Conservation (phyloP, 2,797 vertebrate genomes). For the Lacerta agilis region DNA sequence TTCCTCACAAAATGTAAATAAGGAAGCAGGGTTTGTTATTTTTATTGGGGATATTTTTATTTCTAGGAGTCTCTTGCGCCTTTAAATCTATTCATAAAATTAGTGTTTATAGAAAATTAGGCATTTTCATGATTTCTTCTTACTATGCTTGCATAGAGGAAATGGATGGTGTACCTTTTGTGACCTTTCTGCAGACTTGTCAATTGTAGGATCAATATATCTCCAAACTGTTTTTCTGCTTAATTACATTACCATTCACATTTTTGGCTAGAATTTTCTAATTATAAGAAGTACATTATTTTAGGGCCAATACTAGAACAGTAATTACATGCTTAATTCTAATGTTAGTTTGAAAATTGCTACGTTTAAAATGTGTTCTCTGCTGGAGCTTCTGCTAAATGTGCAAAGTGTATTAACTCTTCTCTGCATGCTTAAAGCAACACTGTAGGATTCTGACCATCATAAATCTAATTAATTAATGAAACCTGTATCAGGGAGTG, state of each 20-base stretch:
- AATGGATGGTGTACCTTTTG: background rate
- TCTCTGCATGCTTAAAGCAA: background rate
- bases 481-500: background rate
- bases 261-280: background rate
- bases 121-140: background rate
- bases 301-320: background rate
- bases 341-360: background rate
- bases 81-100: constrained; percentile 10
- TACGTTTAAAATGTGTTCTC: background rate
- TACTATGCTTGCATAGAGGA: background rate
- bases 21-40: constrained; percentile 17
- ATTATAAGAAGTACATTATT: background rate
- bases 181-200: background rate
- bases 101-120: background rate
- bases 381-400: background rate
- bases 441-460: background rate
- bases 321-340: background rate
- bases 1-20: constrained; percentile 7
- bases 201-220: background rate
- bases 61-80: background rate
- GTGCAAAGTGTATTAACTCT: background rate
- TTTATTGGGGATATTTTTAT: background rate
- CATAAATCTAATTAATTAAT: background rate
- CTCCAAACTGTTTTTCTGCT: background rate
- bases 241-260: background rate